Evolutionary conservation across 1,140 invertebrate species (phyloP).

Genomic region (Hormaphis cornu): DNA sequence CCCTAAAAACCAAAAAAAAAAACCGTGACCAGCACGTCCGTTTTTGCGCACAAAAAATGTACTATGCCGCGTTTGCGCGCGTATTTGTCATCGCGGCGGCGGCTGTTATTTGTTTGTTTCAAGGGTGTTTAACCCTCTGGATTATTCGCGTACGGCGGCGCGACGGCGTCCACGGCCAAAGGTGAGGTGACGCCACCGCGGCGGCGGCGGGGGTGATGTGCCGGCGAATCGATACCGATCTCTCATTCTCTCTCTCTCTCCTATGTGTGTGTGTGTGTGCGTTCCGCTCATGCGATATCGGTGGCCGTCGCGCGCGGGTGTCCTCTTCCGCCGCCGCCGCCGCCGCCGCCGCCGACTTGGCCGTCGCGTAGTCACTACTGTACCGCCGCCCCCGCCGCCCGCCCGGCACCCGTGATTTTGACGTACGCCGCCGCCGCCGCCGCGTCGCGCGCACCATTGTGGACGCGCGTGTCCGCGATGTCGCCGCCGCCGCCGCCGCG

Average conservation of each 20-base stretch:
- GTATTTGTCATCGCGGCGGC: slow-evolving; percentile 13
- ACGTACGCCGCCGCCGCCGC: slow-evolving; percentile 12
- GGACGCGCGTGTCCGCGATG: slow-evolving; percentile 26
- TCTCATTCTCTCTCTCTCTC: slow-evolving; percentile 30
- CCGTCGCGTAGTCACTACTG: too few species aligned
- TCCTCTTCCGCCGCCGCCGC: background rate
- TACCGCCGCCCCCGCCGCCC: background rate
- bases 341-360: too few species aligned
- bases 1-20: background rate
- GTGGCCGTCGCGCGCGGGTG: slow-evolving; percentile 7
- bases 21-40: too few species aligned
- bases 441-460: slow-evolving; percentile 8
- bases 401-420: slow-evolving; percentile 7
- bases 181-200: background rate
- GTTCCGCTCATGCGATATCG: slow-evolving; percentile 22
- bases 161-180: background rate
- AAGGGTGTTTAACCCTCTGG: slow-evolving; percentile 32
- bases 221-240: slow-evolving; percentile 31
- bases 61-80: background rate
- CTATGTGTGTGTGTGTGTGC: too few species aligned
- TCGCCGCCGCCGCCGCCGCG: background rate
- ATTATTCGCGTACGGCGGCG: slow-evolving; percentile 26
- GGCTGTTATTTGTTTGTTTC: slow-evolving; percentile 27
- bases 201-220: background rate
- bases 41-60: background rate